Percentiles rank a stretch among this genome's conserved stretches.
These are phyloP conservation scores for Opisthocomus hoazin DNA, from an alignment of 2,113 vertebrate genomes.

Conservation along the genomic window DNA sequence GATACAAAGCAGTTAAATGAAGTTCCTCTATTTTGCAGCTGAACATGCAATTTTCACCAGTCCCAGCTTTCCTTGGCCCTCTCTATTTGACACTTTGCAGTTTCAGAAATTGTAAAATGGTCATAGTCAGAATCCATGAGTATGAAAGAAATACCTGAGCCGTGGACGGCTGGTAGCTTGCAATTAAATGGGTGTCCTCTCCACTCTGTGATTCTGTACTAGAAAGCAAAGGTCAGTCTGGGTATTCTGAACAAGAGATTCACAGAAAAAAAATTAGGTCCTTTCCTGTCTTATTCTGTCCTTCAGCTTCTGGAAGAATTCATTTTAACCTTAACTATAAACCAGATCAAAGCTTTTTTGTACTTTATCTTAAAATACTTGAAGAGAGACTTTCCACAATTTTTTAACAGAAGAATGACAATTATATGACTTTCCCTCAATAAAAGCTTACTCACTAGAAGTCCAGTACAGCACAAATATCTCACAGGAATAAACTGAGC, in stretches of 20 bases:
- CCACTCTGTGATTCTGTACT: neutral
- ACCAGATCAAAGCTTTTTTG: neutral
- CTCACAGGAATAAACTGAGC: neutral
- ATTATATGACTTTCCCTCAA: neutral
- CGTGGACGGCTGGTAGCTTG: neutral
- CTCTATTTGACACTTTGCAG: neutral
- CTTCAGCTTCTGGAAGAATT: neutral
- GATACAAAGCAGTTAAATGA: neutral
- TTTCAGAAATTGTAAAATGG: neutral
- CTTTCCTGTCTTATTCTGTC: neutral
- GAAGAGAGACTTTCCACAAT: neutral
- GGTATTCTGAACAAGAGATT: neutral
- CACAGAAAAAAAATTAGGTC: neutral
- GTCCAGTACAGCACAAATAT: neutral
- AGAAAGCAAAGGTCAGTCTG: neutral
- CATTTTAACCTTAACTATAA: neutral
- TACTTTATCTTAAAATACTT: neutral
- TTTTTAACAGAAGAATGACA: neutral
- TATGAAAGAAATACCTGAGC: neutral
- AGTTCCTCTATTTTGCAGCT: neutral
- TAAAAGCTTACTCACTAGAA: neutral
- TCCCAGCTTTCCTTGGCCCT: neutral
- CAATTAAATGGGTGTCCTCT: neutral
- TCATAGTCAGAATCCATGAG: neutral
- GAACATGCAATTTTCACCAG: neutral